Evolutionary conservation across 2,113 vertebrate species (phyloP).

Genomic region (Scalopus aquaticus): DNA sequence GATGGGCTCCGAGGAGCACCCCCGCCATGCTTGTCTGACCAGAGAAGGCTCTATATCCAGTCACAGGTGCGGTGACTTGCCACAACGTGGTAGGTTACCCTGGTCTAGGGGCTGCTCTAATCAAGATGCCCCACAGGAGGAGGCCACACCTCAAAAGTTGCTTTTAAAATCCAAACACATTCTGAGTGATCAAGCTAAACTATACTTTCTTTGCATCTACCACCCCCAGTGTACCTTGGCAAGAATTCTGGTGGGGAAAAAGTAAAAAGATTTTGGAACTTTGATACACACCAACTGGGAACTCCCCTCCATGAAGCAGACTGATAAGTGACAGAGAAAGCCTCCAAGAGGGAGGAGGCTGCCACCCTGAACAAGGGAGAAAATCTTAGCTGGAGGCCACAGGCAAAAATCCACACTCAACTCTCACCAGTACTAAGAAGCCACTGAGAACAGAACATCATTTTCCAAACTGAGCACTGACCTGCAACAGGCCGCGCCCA

Average conservation of each 20-base stretch:
- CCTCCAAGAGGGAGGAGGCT: not conserved
- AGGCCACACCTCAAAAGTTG: not conserved
- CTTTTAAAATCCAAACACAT: not conserved
- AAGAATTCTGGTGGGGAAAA: not conserved
- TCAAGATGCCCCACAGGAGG: not conserved
- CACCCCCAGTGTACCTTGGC: not conserved
- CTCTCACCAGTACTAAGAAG: not conserved
- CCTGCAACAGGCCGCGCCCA: not conserved
- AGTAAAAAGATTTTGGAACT: not conserved
- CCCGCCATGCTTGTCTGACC: not conserved
- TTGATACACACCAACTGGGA: not conserved
- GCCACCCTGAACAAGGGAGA: not conserved
- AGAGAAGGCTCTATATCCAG: not conserved
- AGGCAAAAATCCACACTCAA: not conserved
- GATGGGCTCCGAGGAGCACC: not conserved
- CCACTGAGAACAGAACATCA: not conserved
- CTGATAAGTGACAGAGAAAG: not conserved
- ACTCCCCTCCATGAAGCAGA: not conserved
- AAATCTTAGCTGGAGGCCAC: not conserved
- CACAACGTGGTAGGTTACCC: fast-evolving
- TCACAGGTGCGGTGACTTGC: fast-evolving
- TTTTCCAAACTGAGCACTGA: not conserved
- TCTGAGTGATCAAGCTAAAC: not conserved
- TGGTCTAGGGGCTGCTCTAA: not conserved
- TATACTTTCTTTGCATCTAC: not conserved